Percentiles rank a stretch among this genome's conserved stretches.
These are phyloP conservation scores for Marasmarcha lunaedactyla DNA, from an alignment of 2,888 invertebrate species.

Conservation along the genomic window DNA sequence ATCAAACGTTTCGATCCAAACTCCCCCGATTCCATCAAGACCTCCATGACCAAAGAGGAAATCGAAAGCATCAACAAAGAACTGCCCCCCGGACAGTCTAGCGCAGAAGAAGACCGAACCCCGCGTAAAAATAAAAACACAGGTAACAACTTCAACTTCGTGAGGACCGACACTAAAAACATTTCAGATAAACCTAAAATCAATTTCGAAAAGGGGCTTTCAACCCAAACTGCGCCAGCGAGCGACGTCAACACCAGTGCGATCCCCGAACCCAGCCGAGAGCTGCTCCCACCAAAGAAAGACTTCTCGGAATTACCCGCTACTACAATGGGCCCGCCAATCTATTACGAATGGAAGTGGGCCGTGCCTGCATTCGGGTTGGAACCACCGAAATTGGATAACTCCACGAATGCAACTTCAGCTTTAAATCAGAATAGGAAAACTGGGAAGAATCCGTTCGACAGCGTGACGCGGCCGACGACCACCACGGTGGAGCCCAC, in stretches of 20 bases:
- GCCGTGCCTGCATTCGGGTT: conserved; percentile 72
- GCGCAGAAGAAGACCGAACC: conserved; percentile 47
- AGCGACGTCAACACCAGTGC: conserved; percentile 11
- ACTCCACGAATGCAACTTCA: conserved; percentile 29
- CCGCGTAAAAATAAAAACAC: conserved; percentile 39
- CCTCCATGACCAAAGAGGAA: conserved; percentile 49
- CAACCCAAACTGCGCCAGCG: conserved; percentile 29
- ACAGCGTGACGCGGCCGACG: conserved; percentile 37
- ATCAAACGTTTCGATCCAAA: conserved; percentile 61
- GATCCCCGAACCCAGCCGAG: conserved; percentile 31
- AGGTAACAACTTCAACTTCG: conserved; percentile 33
- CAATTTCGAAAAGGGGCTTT: conserved; percentile 25
- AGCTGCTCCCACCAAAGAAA: conserved; percentile 66
- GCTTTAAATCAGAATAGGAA: conserved; percentile 14
- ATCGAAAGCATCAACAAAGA: conserved; percentile 48
- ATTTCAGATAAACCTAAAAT: neutral
- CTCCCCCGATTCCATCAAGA: conserved; percentile 40
- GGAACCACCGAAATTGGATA: conserved; percentile 61
- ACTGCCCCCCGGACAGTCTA: conserved; percentile 43
- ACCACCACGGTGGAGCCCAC: conserved; percentile 29
- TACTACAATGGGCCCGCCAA: conserved; percentile 72
- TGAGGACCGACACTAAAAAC: conserved; percentile 25
- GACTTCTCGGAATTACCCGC: conserved; percentile 42
- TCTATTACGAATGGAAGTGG: conserved; percentile 77
- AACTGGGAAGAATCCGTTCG: conserved; percentile 40